Conservation (phyloP, 2,888 invertebrate genomes). For the Acrobasis suavella region DNA sequence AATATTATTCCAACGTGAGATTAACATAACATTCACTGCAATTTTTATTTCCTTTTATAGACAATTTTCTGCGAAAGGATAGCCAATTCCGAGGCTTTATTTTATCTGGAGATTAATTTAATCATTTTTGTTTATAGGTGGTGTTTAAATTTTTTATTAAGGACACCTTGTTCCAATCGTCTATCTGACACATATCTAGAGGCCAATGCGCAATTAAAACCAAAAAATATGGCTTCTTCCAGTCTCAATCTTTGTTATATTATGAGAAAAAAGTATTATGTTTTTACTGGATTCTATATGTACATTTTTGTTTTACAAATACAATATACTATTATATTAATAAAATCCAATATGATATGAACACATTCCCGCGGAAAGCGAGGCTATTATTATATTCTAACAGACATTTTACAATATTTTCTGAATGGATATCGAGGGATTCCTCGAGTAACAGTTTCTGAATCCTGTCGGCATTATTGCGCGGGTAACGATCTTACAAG, state of each 20-base stretch:
- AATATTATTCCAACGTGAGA: conserved; percentile 40
- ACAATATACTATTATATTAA: no score
- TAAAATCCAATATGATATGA: neutral
- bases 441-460: conserved; percentile 60
- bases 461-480: conserved; percentile 56
- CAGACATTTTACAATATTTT: conserved; percentile 57
- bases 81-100: neutral
- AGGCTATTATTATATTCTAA: conserved; percentile 51
- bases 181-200: no score
- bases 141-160: no score
- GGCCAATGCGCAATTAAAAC: no score
- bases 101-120: neutral
- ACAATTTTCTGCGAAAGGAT: neutral
- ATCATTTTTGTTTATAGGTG: no score
- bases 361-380: conserved; percentile 38
- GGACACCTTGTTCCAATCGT: no score
- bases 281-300: no score
- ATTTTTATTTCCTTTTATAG: conserved; percentile 41
- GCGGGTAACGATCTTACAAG: conserved; percentile 45
- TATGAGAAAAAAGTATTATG: no score
- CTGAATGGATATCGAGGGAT: conserved; percentile 57
- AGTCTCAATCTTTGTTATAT: no score
- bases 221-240: no score
- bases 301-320: no score
- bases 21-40: conserved; percentile 45